Conservation (phyloP, 1,140 invertebrate genomes). For the Cydia strobilella region DNA sequence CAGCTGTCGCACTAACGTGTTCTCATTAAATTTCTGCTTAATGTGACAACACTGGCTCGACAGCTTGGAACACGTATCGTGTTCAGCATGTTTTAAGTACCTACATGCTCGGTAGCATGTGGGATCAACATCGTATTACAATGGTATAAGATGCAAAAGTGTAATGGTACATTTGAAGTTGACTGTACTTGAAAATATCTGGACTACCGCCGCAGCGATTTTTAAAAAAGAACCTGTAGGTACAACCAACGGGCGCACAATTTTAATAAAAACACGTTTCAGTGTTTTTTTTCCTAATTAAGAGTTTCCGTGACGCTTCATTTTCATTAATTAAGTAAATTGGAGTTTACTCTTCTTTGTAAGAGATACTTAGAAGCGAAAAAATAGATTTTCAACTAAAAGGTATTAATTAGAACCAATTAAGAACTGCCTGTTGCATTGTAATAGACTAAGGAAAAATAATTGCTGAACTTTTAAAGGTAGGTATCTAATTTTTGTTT, state of each 20-base stretch:
- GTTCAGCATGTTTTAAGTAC: background rate
- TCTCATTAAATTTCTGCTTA: conserved; percentile 15
- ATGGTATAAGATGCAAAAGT: no score
- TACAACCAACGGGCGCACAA: background rate
- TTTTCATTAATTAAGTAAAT: background rate
- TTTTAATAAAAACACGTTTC: conserved; percentile 17
- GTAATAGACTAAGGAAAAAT: no score
- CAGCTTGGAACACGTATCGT: background rate
- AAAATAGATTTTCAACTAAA: no score
- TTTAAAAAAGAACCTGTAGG: background rate
- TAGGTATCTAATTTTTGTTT: no score
- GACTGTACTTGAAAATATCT: background rate
- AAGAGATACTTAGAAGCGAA: no score
- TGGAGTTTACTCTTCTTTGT: background rate
- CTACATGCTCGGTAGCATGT: background rate
- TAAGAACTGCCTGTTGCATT: no score
- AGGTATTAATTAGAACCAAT: no score
- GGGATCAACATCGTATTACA: no score
- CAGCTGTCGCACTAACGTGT: conserved; percentile 7
- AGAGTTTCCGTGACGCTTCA: conserved; percentile 20
- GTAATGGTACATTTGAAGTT: no score
- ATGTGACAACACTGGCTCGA: conserved; percentile 13
- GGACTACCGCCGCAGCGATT: background rate
- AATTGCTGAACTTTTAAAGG: no score
- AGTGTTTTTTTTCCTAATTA: conserved; percentile 2